Evolutionary conservation across 2,888 invertebrate species (phyloP), one percentile per base, ranked within the genome.

Genomic region (Pharmacophagus antenor): DNA sequence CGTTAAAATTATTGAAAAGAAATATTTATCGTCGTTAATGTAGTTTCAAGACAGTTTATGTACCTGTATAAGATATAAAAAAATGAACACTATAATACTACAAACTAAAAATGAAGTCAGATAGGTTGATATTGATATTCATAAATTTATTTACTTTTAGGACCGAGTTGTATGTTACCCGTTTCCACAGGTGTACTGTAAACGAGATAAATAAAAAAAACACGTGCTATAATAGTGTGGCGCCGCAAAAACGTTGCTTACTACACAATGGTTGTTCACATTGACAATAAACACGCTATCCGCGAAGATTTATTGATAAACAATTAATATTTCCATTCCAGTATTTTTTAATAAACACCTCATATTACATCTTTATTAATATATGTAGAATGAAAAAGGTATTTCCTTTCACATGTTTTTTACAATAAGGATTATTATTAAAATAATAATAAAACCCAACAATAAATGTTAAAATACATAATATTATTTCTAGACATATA

Each of bases 241-340:
- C 62, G 62, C 62, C 62, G 58, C 56, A 62, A 64, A 62, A 64
- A 63, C 46, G 44, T 58, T 23, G n/a, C 31, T 65, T 63, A 53
- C 62, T 70, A 71, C 68, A 75, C 77, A 78, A 79, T 78, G 70
- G 70, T 70, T 73, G 70, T 70, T 75, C 73, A 76, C 64, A 69
- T 68, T 67, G 65, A 66, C 68, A 76, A 79, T 78, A 79, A 73
- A 66, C 64, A 62, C 65, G 67, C 65, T 57, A 63, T 60, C 63
- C 74, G 72, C 73, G 72, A 69, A 71, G 69, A 69, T 70, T 66
- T 70, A 67, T 31, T 44, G 50, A 21, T 56, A 51, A 37, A n/a
- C 27, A 44, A 56, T 56, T 25, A 42, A 58, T 41, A 51, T 52
- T 12, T 2, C 15, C 10, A 31, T 31, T n/a, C n/a, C n/a, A 31